These are phyloP conservation scores for Pristionchus exspectatus DNA, from an alignment of 2,888 invertebrate genomes.

Conservation along the genomic window DNA sequence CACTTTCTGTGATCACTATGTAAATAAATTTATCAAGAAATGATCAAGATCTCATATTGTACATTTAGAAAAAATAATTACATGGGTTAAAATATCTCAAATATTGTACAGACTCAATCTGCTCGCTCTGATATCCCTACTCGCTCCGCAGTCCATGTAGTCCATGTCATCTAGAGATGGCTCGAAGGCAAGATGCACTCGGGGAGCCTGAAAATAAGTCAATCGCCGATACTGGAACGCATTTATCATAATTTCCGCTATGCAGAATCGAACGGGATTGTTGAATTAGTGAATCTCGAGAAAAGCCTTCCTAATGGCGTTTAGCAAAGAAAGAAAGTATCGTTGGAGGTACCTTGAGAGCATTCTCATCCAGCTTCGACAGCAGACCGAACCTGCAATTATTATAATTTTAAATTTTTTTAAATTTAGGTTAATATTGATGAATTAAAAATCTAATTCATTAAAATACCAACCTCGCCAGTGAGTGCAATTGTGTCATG, in stretches of 20 bases:
- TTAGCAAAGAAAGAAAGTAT: too few relatives aligned
- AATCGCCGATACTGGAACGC: too few relatives aligned
- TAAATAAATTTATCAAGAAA: not conserved
- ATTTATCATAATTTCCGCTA: too few relatives aligned
- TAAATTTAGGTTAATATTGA: too few relatives aligned
- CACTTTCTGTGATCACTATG: not conserved
- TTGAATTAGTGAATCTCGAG: too few relatives aligned
- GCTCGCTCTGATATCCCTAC: conserved; percentile 43
- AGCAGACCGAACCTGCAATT: conserved; percentile 61
- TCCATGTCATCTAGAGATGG: conserved; percentile 60
- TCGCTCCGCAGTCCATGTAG: conserved; percentile 59
- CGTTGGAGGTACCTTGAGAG: conserved; percentile 44
- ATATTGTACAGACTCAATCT: conserved; percentile 37
- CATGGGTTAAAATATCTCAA: not conserved
- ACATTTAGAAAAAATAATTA: too few relatives aligned
- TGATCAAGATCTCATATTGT: too few relatives aligned
- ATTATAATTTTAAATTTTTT: too few relatives aligned
- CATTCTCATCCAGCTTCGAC: conserved; percentile 54
- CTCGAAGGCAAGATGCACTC: conserved; percentile 58
- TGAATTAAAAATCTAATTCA: not conserved
- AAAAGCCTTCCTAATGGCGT: too few relatives aligned
- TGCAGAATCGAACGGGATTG: too few relatives aligned
- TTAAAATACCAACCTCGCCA: conserved; percentile 56
- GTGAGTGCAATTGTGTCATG: conserved; percentile 67
- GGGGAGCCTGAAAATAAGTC: conserved; percentile 28